Base-by-base conservation (phyloP, 2,888 invertebrate species). In the Drosophila dives region DNA sequence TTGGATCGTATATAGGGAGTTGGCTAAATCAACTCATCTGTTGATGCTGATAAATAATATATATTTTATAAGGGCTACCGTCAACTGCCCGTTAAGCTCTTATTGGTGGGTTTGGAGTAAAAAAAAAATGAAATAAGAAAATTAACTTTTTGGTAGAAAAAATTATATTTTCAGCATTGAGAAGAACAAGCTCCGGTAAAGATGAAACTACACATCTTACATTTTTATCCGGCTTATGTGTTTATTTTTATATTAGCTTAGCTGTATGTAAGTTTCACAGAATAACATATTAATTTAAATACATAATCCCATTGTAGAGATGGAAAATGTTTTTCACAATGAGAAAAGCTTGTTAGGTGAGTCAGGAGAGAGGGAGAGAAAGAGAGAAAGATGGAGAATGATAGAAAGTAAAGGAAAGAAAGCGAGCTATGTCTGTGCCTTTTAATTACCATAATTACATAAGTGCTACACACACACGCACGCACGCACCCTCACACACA, bases 401-500 rank as follows among this genome's bases (percentile, higher is more conserved):
- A 40, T 17, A 10, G 33, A 15, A 23, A 34, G 12, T 1, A 2
- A n/a, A 5, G 11, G 15, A 38, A 3, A 23, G 53, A 53, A 15
- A 53, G 20, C 15, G 23, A 73, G 70, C 69, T 70, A 84, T 75
- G 89, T 58, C 65, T 64, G 81, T 67, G 81, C 60, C 83, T 86
- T 86, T 86, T 85, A 85, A 85, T 90, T 85, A 85, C 90, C 85
- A 90, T 90, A 90, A 85, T 85, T 85, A 90, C 87, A 90, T 80
- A 85, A 86, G 77, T 89, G 70, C 78, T 15, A 77, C 83, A 77
- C 64, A 62, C 66, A 51, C 73, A 82, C 80, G 75, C 62, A 62
- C 64, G 54, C 60, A 36, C 73, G 50, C 45, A 20, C 55, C 26
- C n/a, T n/a, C n/a, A 11, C 40, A 20, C 59, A 20, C 42, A 33